These are phyloP conservation scores for Raphicerus campestris DNA, from an alignment of 2,113 vertebrate species.

Conservation along the genomic window DNA sequence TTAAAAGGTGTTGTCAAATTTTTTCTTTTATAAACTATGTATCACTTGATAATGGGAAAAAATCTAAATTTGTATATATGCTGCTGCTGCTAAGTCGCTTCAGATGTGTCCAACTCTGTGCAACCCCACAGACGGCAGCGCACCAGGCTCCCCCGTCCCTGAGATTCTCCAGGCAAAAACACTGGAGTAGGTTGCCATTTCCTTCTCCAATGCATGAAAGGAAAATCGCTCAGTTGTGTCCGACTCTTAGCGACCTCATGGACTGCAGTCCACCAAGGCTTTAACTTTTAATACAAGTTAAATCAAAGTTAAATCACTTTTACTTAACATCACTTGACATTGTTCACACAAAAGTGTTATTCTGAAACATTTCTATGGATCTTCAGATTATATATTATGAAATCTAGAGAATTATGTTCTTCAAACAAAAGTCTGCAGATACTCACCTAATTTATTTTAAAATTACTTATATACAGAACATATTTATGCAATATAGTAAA, in stretches of 20 bases:
- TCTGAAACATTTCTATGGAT: background rate
- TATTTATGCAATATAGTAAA: background rate
- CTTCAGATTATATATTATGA: background rate
- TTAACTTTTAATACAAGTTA: too few relatives aligned
- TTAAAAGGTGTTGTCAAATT: background rate
- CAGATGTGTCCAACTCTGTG: too few relatives aligned
- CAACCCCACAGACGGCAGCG: too few relatives aligned
- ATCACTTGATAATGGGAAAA: background rate
- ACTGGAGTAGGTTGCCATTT: too few relatives aligned
- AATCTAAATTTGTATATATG: background rate
- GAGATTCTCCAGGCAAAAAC: too few relatives aligned
- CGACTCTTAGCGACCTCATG: too few relatives aligned
- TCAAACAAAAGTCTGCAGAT: background rate
- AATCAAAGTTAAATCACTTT: background rate
- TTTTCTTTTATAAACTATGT: background rate
- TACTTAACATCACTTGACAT: background rate
- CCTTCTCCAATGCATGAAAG: too few relatives aligned
- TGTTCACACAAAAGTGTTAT: background rate
- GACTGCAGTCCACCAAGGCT: too few relatives aligned
- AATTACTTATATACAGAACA: background rate
- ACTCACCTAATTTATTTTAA: background rate
- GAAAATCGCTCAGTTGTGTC: too few relatives aligned
- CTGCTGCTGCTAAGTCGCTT: too few relatives aligned
- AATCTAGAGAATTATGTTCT: background rate
- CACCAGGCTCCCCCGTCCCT: too few relatives aligned